Evolutionary conservation across 1,140 invertebrate genomes (phyloP), one percentile per base, ranked within the genome.

Genomic region (Leptinotarsa texana): DNA sequence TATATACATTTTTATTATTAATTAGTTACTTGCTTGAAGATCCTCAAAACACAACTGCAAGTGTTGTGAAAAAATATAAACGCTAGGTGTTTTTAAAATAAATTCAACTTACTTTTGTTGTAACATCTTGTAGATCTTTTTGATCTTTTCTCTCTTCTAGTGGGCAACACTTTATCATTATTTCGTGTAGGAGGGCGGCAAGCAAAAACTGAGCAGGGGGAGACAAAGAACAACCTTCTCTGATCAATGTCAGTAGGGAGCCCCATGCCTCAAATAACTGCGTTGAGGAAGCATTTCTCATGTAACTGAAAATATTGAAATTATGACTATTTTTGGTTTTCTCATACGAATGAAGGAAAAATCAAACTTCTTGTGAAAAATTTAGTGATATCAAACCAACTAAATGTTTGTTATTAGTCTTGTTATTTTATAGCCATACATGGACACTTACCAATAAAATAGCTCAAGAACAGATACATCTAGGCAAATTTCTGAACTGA

Each of bases 71-170:
- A 42, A 3, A 11, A 42, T 42, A 42, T 42, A 42, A 42, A 11
- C 2, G 8, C 11, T 11, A 27, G 1, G 1, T 27, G 6, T 24
- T 24, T 24, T 27, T 8, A 33, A 33, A 42, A 79, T 61, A 73
- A 75, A 75, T 63, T 22, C 13, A 13, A 63, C 65, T 76, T 84
- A 91, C 89, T 85, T 91, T 91, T 0, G 91, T 88, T 6, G 91
- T 91, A 3, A 92, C 90, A 80, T 94, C 93, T 87, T 96, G 94
- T 24, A 97, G 84, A 81, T 96, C 94, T 83, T 96, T 96, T 80
- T 95, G 87, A 78, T 88, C 87, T 74, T 84, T 85, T 21, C 81
- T 92, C 78, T 96, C 93, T 75, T 92, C 89, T 81, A 94, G 87
- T 5, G 89, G 87, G 68, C 94, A 93, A 76, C 92, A 93, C 78